Base-by-base conservation (phyloP, 2,888 invertebrate species). In the Epirrhoe alternata region DNA sequence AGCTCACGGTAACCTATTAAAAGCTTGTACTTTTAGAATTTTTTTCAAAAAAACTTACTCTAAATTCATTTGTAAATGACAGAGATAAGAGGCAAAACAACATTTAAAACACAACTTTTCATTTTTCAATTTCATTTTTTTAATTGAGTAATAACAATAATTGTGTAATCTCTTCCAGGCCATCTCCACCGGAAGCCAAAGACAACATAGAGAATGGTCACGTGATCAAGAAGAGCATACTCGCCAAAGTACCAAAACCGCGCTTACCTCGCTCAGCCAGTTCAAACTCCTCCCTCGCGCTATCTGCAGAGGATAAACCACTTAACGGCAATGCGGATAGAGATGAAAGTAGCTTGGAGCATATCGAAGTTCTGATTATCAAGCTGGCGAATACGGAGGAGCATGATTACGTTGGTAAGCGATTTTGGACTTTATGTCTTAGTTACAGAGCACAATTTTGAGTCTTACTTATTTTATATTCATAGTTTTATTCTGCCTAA, bases 361-460 rank as follows among this genome's bases (percentile, higher is more conserved):
- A 79, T 30, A 76, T 85, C 0, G 92, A 92, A 61, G 94, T 94
- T 66, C 77, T 91, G 54, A 74, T 94, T 60, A 92, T 94, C 33
- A 91, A 89, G 77, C 77, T 94, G 74, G 86, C 90, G 1, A 87
- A 83, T 55, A 80, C 83, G 4, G 89, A 90, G 61, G 92, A 92
- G 61, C 85, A 86, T 69, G 92, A 92, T 70, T 92, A 90, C 78
- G 86, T 93, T 42, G 93, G 93, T 92, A 58, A 86, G 92, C 81
- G 12, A 24, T 47, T 61, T 50, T 62, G 6, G 35, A 50, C 30
- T 50, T 30, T 58, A 65, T 56, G 1, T 30, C 6, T 42, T 1
- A 42, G 10, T 3, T 3, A 35, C 35, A 35, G n/a, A n/a, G 35
- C 10, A 10, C 10, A 35, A 6, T 35, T n/a, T n/a, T n/a, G n/a